These are phyloP conservation scores for Drosophila phalerata DNA, from an alignment of 2,888 invertebrate species.

Conservation along the genomic window DNA sequence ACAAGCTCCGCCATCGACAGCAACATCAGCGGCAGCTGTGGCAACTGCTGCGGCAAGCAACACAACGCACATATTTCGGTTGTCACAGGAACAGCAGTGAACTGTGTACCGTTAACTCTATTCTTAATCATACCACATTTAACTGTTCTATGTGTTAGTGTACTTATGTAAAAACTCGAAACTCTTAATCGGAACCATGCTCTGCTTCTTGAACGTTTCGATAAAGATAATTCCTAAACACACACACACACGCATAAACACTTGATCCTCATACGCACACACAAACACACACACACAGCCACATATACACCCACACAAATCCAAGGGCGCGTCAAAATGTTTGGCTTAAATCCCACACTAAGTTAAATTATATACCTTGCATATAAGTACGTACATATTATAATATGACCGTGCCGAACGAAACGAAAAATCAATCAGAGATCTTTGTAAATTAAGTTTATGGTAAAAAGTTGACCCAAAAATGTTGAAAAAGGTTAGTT, in stretches of 20 bases:
- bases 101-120: conserved; percentile 31
- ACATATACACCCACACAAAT: conserved; percentile 10
- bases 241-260: conserved; percentile 13
- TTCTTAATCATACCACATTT: conserved; percentile 47
- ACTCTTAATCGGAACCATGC: conserved; percentile 33
- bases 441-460: conserved; percentile 76
- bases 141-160: conserved; percentile 70
- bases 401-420: conserved; percentile 46
- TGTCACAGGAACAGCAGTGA: conserved; percentile 75
- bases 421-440: conserved; percentile 58
- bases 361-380: conserved; percentile 53
- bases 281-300: conserved; percentile 6
- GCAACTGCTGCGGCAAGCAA: conserved; percentile 82
- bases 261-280: conserved; percentile 45
- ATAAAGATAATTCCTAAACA: conserved; percentile 39
- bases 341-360: conserved; percentile 34
- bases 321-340: conserved; percentile 31
- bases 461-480: conserved; percentile 73
- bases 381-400: conserved; percentile 34
- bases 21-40: conserved; percentile 76
- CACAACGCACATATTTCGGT: conserved; percentile 78
- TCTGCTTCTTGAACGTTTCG: conserved; percentile 46
- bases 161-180: conserved; percentile 80
- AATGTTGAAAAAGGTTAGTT: conserved; percentile 66
- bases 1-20: conserved; percentile 70